These are phyloP conservation scores for Globodera ellingtonae DNA, from an alignment of 1,140 invertebrate genomes.

Conservation along the genomic window DNA sequence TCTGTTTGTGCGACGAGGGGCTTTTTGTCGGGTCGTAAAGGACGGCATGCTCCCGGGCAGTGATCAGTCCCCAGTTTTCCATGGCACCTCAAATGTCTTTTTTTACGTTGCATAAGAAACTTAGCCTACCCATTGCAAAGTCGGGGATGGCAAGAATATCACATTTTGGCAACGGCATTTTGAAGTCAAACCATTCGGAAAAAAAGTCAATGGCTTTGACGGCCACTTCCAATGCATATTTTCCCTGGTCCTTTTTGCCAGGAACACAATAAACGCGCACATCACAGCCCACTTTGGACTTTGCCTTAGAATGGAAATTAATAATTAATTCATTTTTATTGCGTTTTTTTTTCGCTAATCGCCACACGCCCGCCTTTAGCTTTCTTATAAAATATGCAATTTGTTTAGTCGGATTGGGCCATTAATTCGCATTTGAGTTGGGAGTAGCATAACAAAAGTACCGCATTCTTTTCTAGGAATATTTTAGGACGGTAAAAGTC, in stretches of 20 bases:
- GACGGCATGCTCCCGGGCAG: constrained; percentile 79
- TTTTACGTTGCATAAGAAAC: neutral
- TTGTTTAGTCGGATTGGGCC: too few relatives aligned
- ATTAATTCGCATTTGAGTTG: too few relatives aligned
- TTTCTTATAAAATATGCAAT: too few relatives aligned
- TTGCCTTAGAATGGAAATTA: constrained; percentile 37
- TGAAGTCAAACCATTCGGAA: constrained; percentile 80
- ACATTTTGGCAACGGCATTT: constrained; percentile 74
- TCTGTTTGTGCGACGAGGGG: constrained; percentile 68
- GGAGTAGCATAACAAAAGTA: too few relatives aligned
- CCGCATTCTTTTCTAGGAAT: too few relatives aligned
- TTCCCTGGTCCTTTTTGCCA: constrained; percentile 77
- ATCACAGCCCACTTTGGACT: constrained; percentile 36
- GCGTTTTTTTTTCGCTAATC: neutral
- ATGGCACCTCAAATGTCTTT: constrained; percentile 67
- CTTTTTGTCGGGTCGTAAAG: constrained; percentile 77
- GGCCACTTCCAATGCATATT: constrained; percentile 79
- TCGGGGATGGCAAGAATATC: constrained; percentile 64
- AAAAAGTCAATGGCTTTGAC: constrained; percentile 80
- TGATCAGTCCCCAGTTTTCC: constrained; percentile 87
- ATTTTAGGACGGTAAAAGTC: too few relatives aligned
- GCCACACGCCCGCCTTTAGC: neutral
- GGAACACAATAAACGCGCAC: constrained; percentile 80
- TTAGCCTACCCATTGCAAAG: constrained; percentile 58
- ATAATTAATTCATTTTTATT: neutral